Percentiles rank a stretch among this genome's conserved stretches.
phyloP scores from a whole-genome alignment of 2,797 vertebrate species.

The Pangasius krempfi region DNA sequence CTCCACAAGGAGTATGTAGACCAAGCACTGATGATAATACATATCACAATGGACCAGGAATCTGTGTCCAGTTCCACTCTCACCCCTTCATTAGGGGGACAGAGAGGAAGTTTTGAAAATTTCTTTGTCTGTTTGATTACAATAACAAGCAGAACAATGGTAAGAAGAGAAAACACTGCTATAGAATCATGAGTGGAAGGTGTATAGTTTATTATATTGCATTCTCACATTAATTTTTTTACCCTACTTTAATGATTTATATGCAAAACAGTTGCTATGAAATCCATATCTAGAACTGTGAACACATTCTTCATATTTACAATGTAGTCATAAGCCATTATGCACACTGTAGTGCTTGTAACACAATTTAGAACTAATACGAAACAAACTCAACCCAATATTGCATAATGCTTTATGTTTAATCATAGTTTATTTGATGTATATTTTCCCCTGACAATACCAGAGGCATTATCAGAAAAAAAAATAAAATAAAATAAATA shows the following conservation, averaged over 20 bases:
- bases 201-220: background rate
- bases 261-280: background rate
- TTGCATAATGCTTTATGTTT: background rate
- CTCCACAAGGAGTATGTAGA: constrained; percentile 54
- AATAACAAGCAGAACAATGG: constrained; percentile 59
- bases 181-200: background rate
- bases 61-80: constrained; percentile 39
- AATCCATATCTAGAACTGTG: background rate
- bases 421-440: background rate
- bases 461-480: background rate
- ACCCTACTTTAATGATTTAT: background rate
- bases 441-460: background rate
- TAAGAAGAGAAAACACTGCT: constrained; percentile 36
- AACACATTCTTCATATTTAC: background rate
- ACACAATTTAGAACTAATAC: background rate
- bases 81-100: constrained; percentile 2
- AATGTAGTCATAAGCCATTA: background rate
- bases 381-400: background rate
- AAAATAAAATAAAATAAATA: background rate
- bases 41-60: constrained; percentile 51
- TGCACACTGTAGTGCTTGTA: background rate
- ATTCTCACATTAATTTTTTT: background rate
- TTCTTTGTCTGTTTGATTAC: constrained; percentile 57
- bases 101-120: constrained; percentile 56
- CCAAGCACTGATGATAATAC: constrained; percentile 65